Evolutionary conservation across 2,888 invertebrate species (phyloP), one percentile per base, ranked within the genome.

Genomic region (Sinohyriopsis cumingii): DNA sequence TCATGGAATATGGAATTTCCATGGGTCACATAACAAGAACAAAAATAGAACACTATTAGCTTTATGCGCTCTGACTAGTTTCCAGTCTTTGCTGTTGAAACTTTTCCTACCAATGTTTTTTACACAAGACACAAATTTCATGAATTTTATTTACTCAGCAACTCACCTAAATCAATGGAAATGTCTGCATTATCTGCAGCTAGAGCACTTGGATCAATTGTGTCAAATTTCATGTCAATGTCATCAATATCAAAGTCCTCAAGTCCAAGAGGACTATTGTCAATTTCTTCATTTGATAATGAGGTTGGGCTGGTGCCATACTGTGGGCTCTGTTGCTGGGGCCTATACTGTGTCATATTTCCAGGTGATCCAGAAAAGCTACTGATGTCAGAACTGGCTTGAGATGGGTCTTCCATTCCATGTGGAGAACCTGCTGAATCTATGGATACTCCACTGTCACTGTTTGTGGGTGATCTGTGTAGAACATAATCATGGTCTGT

Each of bases 381-480:
- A 45, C 71, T 69, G 19, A 72, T 66, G 55, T 70, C 70, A 45
- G 76, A 68, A 69, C 75, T 72, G 45, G 65, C 62, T 25, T 77
- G 67, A 24, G 65, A 69, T 67, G 75, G 70, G 45, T 77, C 76
- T 20, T 71, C 73, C 55, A 66, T 72, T 24, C 68, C 66, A 53
- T 68, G 67, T 12, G 81, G 80, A 12, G 83, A 84, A 55, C 69
- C 77, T 28, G 75, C 77, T 22, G 84, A 84, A 63, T 82, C 80
- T 68, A 82, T 55, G 0, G 86, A 86, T 28, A 85, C 79, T 12
- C 86, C 86, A 67, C 86, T 86, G 76, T 86, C 86, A 73, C 86
- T 86, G 71, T 80, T 77, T 5, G 80, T 69, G 7, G 86, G 86
- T 4, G 86, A 86, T 63, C 74, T 78, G 25, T 81, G 82, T 71